Base-by-base conservation (phyloP, 2,113 vertebrate genomes). In the Pollimyrus isidori region DNA sequence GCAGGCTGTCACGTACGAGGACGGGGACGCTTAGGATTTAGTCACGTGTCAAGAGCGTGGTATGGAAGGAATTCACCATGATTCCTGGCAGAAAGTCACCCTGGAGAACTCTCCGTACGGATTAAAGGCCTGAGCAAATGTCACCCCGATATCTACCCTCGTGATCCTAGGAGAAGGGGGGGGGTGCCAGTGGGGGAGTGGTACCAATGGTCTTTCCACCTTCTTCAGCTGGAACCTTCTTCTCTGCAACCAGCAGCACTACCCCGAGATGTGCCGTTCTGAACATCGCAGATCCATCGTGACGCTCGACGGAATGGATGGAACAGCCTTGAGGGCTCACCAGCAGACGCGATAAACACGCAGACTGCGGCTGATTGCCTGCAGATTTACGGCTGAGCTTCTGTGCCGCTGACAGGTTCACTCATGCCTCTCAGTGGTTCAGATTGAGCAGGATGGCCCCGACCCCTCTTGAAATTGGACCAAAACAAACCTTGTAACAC, bases 281-380 rank as follows among this genome's bases (percentile, higher is more conserved):
- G 15, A 50, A 87, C 88, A 52, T 50, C 10, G 85, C 83, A 88
- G 76, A 45, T 87, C 89, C 90, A 87, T 84, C 86, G 89, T 91
- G 90, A 92, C 90, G 65, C 86, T 89, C 89, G 35, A 89, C 90
- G 86, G 91, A 92, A 89, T 89, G 92, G 91, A 95, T 90, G 90
- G 93, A 94, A 94, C 92, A 93, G 87, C 93, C 93, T 88, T 62
- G 80, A 82, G 91, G 93, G 90, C 91, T 92, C 39, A 80, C 91
- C 90, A 87, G 90, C 82, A 91, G 89, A 93, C 86, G 91, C 93
- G 90, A 94, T 92, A 91, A 91, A 91, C 93, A 93, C 82, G 88
- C 39, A 91, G 93, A 92, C 86, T 89, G 90, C 46, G 90, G 92
- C 93, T 94, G 89, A 94, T 92, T 86, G 92, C 91, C 91, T 90